Percentiles rank a stretch among this genome's conserved stretches.
phyloP scores from a whole-genome alignment of 2,113 vertebrate genomes.

The Otis tarda region DNA sequence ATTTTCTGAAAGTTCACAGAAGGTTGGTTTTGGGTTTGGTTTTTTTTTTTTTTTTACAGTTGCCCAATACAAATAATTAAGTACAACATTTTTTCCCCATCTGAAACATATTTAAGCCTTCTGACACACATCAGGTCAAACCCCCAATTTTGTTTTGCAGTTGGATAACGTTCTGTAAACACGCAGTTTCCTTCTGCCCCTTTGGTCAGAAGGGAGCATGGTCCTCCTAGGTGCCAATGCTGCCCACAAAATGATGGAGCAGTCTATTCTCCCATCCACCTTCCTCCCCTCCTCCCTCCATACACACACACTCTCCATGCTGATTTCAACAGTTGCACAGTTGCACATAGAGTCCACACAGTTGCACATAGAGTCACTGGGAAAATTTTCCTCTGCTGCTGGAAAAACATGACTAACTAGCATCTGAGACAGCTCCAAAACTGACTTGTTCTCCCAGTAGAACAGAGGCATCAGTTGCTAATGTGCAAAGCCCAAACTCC shows the following conservation, averaged over 20 bases:
- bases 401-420: conserved; percentile 65
- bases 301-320: not conserved
- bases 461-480: conserved; percentile 17
- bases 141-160: not conserved
- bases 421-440: conserved; percentile 30
- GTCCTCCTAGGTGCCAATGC: not conserved
- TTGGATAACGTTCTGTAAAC: not conserved
- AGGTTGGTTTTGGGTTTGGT: not conserved
- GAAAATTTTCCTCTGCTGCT: conserved; percentile 19
- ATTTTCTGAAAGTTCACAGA: not conserved
- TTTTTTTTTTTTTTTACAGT: not conserved
- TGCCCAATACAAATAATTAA: not conserved
- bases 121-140: not conserved
- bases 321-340: conserved; percentile 13
- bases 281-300: not conserved
- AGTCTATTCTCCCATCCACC: not conserved
- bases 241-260: not conserved
- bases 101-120: conserved; percentile 2
- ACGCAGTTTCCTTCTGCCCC: not conserved
- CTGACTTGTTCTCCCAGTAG: not conserved
- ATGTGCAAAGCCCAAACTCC: conserved; percentile 21
- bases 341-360: not conserved
- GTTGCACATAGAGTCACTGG: not conserved
- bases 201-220: not conserved
- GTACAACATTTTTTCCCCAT: not conserved